phyloP scores from a whole-genome alignment of 2,113 vertebrate species.

The Grus americana region DNA sequence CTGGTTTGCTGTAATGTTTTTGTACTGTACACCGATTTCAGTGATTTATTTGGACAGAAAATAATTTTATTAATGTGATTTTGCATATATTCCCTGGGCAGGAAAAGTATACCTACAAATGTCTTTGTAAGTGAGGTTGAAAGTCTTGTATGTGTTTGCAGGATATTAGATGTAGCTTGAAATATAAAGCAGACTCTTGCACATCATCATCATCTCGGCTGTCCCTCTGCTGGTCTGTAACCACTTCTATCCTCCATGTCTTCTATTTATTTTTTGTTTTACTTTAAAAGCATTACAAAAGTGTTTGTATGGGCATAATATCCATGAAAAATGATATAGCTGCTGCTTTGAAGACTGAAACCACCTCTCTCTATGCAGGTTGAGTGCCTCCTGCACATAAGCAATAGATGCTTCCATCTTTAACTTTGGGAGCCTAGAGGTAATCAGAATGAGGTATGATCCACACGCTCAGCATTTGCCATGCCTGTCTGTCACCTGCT shows the following conservation, averaged over 20 bases:
- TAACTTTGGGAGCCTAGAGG: neutral
- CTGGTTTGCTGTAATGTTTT: neutral
- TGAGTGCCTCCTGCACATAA: neutral
- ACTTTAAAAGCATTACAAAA: neutral
- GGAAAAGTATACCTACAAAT: neutral
- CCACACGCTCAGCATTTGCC: neutral
- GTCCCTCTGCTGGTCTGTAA: neutral
- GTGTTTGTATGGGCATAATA: neutral
- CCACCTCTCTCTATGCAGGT: neutral
- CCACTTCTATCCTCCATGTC: neutral
- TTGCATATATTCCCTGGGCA: neutral
- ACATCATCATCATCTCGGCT: neutral
- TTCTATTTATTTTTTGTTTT: neutral
- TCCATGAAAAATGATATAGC: neutral
- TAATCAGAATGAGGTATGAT: neutral
- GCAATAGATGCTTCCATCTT: neutral
- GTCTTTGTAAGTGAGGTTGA: neutral
- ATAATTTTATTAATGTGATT: neutral
- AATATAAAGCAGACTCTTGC: neutral
- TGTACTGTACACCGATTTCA: neutral
- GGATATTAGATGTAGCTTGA: neutral
- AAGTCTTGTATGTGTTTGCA: neutral
- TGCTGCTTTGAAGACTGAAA: neutral
- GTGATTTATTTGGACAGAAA: neutral
- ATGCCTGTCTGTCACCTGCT: neutral